Evolutionary conservation across 2,113 vertebrate species (phyloP), one percentile per base, ranked within the genome.

Genomic region (Sminthopsis crassicaudata): DNA sequence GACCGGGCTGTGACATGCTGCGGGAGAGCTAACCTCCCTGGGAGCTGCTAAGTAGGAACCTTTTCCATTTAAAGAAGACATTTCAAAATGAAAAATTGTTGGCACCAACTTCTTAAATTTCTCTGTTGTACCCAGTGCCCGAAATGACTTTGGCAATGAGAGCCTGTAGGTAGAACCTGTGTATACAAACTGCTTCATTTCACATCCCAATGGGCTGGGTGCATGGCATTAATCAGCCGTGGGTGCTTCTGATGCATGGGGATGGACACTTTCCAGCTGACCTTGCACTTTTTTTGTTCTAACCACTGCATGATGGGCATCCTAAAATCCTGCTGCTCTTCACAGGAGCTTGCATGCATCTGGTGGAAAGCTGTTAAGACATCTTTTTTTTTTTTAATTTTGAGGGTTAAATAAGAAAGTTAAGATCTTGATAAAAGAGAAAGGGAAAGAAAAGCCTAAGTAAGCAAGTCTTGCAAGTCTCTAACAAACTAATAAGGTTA

Each of bases 101-200:
- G 91, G 30, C 76, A 95, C 3, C 76, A 97, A 96, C 97, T 96
- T 98, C 97, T 97, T 92, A 94, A 96, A 96, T 98, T 97, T 97
- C 92, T 94, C 0, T 48, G 26, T 98, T 98, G 93, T 23, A 55
- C 76, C 92, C 92, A 67, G 94, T 98, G 91, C 93, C 95, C 97
- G 96, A 97, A 97, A 97, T 91, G 0, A 96, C 94, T 98, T 96
- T 92, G 96, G 97, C 97, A 97, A 97, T 96, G 0, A 96, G 94
- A 96, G 96, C 97, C 97, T 96, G 52, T 97, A 96, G 97, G 96
- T 96, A 97, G 96, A 96, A 91, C 19, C 90, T 96, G 57, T 95
- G 94, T 97, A 90, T 96, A 98, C 96, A 97, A 98, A 97, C 96
- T 94, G 95, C 95, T 98, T 97, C 97, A 97, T 96, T 98, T 98